These are phyloP conservation scores for Hirtodrosophila histrioides DNA, from an alignment of 2,888 invertebrate species.

Conservation along the genomic window DNA sequence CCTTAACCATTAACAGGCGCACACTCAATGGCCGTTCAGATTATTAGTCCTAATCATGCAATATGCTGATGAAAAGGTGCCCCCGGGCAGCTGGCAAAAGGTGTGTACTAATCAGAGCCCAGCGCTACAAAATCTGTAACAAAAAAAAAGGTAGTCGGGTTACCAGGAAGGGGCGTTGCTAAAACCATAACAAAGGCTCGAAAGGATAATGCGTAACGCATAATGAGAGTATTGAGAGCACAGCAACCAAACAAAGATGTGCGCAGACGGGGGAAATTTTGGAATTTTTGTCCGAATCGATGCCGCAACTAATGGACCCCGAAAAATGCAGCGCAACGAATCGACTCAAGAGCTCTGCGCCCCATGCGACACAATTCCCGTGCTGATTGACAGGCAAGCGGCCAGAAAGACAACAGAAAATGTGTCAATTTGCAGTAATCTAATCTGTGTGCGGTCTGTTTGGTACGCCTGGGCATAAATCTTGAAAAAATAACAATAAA, in stretches of 20 bases:
- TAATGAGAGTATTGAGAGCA: conserved; percentile 41
- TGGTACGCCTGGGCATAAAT: conserved; percentile 27
- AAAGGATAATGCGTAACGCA: conserved; percentile 78
- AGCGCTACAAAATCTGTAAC: conserved; percentile 49
- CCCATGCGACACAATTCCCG: conserved; percentile 38
- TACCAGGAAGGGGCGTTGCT: conserved; percentile 79
- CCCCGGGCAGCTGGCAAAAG: conserved; percentile 48
- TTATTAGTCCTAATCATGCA: conserved; percentile 74
- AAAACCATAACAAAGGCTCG: conserved; percentile 60
- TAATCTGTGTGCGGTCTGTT: conserved; percentile 71
- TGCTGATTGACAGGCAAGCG: conserved; percentile 50
- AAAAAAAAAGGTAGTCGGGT: conserved; percentile 61
- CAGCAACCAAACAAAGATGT: conserved; percentile 35
- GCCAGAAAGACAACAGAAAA: conserved; percentile 51
- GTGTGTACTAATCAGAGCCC: conserved; percentile 51
- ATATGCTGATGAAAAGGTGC: conserved; percentile 48
- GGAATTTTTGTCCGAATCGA: conserved; percentile 2
- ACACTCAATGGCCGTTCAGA: conserved; percentile 50
- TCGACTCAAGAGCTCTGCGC: conserved; percentile 51
- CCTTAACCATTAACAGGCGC: conserved; percentile 56
- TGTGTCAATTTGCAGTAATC: conserved; percentile 79
- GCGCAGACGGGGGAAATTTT: conserved; percentile 15
- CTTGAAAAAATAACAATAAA: conserved; percentile 23
- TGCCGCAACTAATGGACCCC: conserved; percentile 52
- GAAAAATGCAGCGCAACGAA: conserved; percentile 64